Evolutionary conservation across 2,888 invertebrate genomes (phyloP), one percentile per base, ranked within the genome.

Genomic region (Toxonevra muliebris): DNA sequence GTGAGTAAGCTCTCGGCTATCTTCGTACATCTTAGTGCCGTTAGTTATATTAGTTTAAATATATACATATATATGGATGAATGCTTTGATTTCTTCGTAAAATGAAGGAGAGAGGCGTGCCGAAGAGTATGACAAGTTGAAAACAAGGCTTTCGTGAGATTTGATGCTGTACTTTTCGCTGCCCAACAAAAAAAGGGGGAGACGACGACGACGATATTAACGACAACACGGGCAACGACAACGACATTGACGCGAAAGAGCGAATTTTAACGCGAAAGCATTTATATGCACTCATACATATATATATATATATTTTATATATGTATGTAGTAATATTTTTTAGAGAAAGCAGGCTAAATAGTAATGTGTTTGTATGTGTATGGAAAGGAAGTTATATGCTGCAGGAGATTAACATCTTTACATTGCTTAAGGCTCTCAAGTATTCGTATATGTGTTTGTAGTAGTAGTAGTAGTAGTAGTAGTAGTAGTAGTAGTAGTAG

Each of bases 1-100:
- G 30, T 30, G 30, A 30, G 15, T 53, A 30, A 30, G 15, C 41
- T 41, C 17, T 64, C 64, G 64, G 64, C 64, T 57, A 57, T 64
- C 64, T 64, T 64, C 64, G 64, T 43, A 48, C 57, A n/a, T 48
- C 41, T 45, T 45, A 43, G 19, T 20, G 43, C 40, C 20, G 15
- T 20, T 43, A 30, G 54, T 43, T 41, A 2, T 52, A 30, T 13
- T 41, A 15, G 12, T 57, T 5, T 30, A n/a, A 48, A 48, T 4
- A 2, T 30, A 15, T 15, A 15, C 50, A 48, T 13, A n/a, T 4
- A 48, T 48, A 15, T 30, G 7, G 7, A 30, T 7, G 30, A 30
- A 30, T 30, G 7, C 30, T 30, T 30, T 30, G 30, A n/a, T 48
- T 48, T 48, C 50, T 48, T 48, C 15, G 50, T n/a, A 15, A 48